These are phyloP conservation scores for Opisthocomus hoazin DNA, from an alignment of 2,113 vertebrate species.

Conservation along the genomic window DNA sequence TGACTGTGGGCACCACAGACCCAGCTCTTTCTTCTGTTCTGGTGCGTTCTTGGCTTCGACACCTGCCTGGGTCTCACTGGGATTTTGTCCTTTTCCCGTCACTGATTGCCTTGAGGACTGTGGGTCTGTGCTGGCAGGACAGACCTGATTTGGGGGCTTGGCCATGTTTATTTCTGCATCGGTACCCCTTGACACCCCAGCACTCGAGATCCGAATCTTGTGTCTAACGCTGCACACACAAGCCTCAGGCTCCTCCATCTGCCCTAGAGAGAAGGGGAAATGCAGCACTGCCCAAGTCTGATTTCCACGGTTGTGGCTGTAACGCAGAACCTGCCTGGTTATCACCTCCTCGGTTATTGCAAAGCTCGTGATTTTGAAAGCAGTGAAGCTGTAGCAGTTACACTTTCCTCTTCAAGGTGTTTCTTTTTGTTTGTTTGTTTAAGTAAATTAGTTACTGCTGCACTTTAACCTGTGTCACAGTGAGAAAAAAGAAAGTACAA, in stretches of 20 bases:
- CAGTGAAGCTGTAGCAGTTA: background rate
- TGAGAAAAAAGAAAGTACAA: background rate
- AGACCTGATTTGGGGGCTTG: background rate
- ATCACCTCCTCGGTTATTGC: background rate
- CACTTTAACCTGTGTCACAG: background rate
- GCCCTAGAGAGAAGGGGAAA: background rate
- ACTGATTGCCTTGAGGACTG: background rate
- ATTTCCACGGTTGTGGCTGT: background rate
- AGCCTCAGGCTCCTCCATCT: background rate
- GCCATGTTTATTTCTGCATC: background rate
- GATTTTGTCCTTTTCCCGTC: background rate
- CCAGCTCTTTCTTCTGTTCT: background rate
- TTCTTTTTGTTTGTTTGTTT: background rate
- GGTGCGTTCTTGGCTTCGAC: background rate
- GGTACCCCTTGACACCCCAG: background rate
- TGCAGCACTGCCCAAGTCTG: background rate
- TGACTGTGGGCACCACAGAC: background rate
- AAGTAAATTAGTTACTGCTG: background rate
- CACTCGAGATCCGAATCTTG: background rate
- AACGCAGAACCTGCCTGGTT: background rate
- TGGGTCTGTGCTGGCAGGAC: background rate
- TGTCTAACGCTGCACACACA: background rate
- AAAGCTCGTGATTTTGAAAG: background rate
- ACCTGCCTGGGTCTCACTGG: background rate
- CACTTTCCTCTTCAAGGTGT: background rate